Percentiles rank a stretch among this genome's conserved stretches.
Conservation (phyloP, 1,140 invertebrate genomes). For the Calycopis cecrops region DNA sequence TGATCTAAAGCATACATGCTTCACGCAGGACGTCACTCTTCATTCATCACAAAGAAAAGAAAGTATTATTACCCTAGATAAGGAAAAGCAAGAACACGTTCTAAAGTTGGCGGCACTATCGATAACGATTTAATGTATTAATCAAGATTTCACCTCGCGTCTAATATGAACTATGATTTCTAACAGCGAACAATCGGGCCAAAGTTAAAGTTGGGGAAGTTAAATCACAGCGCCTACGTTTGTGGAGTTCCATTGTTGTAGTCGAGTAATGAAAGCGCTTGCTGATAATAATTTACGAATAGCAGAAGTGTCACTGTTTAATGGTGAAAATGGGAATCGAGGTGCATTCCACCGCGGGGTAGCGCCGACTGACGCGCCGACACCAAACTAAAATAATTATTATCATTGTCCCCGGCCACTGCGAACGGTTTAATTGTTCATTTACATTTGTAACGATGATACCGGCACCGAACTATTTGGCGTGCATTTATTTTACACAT, state of each 20-base stretch:
- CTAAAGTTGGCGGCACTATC: constrained; percentile 35
- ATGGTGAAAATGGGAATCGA: constrained; percentile 68
- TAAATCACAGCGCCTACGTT: constrained; percentile 62
- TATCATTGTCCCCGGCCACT: constrained; percentile 69
- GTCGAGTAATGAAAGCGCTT: constrained; percentile 70
- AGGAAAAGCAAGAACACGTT: constrained; percentile 32
- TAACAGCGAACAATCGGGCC: constrained; percentile 56
- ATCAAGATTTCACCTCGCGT: constrained; percentile 70
- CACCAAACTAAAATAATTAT: constrained; percentile 75
- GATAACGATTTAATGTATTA: constrained; percentile 68
- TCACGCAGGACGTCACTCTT: too few species aligned
- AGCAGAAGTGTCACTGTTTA: constrained; percentile 72
- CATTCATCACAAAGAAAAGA: constrained; percentile 6
- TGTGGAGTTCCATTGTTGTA: constrained; percentile 67
- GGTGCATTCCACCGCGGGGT: constrained; percentile 61
- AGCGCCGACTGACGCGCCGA: constrained; percentile 57
- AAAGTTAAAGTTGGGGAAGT: constrained; percentile 65
- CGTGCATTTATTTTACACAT: constrained; percentile 61
- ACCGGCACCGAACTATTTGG: constrained; percentile 71
- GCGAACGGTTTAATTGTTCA: constrained; percentile 73
- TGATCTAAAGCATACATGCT: too few species aligned
- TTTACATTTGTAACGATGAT: constrained; percentile 74
- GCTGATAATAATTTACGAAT: constrained; percentile 74
- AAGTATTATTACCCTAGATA: background rate
- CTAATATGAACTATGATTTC: constrained; percentile 68